Evolutionary conservation across 1,140 invertebrate genomes (phyloP).

Genomic region (Penaeus indicus): DNA sequence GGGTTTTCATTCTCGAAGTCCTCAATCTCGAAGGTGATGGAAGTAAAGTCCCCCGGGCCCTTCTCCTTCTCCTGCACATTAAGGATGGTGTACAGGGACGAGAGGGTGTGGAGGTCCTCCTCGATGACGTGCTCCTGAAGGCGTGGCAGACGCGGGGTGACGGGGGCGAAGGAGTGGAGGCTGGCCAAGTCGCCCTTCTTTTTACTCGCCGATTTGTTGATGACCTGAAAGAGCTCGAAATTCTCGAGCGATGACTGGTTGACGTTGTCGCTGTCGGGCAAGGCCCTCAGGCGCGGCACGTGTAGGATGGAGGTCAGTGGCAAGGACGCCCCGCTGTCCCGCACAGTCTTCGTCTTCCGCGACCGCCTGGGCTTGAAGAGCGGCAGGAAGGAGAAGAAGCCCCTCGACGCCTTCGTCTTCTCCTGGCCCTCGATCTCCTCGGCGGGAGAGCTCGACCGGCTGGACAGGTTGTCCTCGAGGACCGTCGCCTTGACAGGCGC

Average conservation of each 20-base stretch:
- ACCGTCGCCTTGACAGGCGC: background rate
- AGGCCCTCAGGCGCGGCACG: background rate
- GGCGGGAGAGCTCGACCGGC: background rate
- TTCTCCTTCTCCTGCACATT: background rate
- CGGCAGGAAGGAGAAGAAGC: background rate
- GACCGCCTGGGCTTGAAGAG: background rate
- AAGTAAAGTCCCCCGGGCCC: conserved; percentile 39
- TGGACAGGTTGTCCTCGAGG: background rate
- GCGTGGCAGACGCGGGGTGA: background rate
- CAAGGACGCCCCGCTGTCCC: too few relatives aligned
- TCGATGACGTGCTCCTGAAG: background rate
- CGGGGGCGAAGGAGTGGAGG: background rate
- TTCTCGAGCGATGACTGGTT: too few relatives aligned
- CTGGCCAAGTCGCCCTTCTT: background rate
- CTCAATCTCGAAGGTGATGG: conserved; percentile 41
- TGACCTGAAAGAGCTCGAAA: background rate
- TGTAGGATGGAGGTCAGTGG: too few relatives aligned
- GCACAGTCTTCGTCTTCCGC: background rate
- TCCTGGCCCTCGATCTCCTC: background rate
- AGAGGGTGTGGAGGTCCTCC: conserved; percentile 6
- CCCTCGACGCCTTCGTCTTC: background rate
- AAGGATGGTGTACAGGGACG: conserved; percentile 14
- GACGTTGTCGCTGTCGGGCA: background rate
- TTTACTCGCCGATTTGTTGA: background rate
- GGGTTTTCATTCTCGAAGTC: background rate